Evolutionary conservation across 2,888 invertebrate genomes (phyloP).

Genomic region (Thera britannica): DNA sequence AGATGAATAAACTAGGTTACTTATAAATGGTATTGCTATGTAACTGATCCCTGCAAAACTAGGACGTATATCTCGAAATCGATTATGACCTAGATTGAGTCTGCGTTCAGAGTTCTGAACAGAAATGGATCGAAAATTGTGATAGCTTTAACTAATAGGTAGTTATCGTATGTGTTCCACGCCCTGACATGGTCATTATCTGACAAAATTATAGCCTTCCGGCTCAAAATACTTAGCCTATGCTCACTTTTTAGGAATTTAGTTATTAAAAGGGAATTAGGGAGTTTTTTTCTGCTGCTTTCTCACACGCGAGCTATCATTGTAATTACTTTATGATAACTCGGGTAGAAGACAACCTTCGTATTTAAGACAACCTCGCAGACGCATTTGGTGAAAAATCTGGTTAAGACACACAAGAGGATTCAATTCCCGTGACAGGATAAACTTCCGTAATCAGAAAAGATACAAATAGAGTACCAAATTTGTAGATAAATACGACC

Average conservation of each 20-base stretch:
- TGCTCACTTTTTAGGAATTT: background rate
- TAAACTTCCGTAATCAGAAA: too few relatives aligned
- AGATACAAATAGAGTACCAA: too few relatives aligned
- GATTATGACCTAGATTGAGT: constrained; percentile 24
- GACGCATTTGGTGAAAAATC: background rate
- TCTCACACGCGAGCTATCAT: background rate
- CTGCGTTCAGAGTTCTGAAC: constrained; percentile 12
- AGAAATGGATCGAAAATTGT: background rate
- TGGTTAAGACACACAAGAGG: too few relatives aligned
- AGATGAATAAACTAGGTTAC: constrained; percentile 4
- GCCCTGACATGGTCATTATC: constrained; percentile 9
- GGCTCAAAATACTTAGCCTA: constrained; percentile 3
- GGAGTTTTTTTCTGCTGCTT: background rate
- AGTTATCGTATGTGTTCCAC: constrained; percentile 1
- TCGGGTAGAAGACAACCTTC: too few relatives aligned
- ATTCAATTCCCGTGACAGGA: too few relatives aligned
- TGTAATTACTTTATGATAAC: background rate
- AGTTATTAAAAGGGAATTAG: constrained; percentile 20
- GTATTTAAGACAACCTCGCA: background rate
- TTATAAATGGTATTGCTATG: constrained; percentile 17
- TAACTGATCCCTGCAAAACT: constrained; percentile 15
- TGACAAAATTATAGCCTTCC: constrained; percentile 7
- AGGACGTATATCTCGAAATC: constrained; percentile 23
- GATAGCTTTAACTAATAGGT: background rate
- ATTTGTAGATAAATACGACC: too few relatives aligned